Evolutionary conservation across 2,797 vertebrate species (phyloP), one percentile per base, ranked within the genome.

Genomic region (Salmo trutta): DNA sequence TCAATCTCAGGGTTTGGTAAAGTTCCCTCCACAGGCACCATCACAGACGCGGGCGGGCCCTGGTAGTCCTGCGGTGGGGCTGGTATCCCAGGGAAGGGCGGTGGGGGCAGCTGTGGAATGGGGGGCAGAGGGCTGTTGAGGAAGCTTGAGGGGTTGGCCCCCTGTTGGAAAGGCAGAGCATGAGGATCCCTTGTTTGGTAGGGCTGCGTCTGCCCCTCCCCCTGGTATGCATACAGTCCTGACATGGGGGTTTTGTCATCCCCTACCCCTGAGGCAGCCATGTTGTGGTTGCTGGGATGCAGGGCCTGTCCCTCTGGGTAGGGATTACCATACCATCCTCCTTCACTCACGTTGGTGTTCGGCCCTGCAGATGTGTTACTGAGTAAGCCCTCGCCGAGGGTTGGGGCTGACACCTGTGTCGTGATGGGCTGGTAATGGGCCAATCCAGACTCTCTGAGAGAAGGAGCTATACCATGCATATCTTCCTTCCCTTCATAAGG

Each of bases 371-470:
- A 95, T 29, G 17, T 7, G 16, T 31, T 56, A 33, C 71, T 29
- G 53, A 27, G 17, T 31, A 53, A 29, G 2, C 71, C 52, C 5
- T 31, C 17, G 16, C 71, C 16, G 16, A 15, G 64, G 77, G 76
- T 15, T 0, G 93, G 92, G 0, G 95, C 95, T 6, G 94, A 94
- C 8, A 93, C 91, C 3, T 93, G 91, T 1, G 93, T 92, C 81
- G 96, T 91, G 8, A 96, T 93, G 59, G 93, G 87, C 27, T 94
- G 91, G 86, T 95, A 97, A 78, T 93, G 95, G 82, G 93, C 93
- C 77, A 92, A 92, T 7, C 82, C 82, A 16, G 75, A 27, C 77
- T 81, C 0, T 56, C 24, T 24, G 24, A n/a, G 59, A 21, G 21
- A 64, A 24, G 59, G 24, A 27, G 59, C n/a, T 24, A 24, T 12